Percentiles rank a stretch among this genome's conserved stretches.
phyloP scores from a whole-genome alignment of 92 coral and sea anemone species.

The Galaxea fascicularis region DNA sequence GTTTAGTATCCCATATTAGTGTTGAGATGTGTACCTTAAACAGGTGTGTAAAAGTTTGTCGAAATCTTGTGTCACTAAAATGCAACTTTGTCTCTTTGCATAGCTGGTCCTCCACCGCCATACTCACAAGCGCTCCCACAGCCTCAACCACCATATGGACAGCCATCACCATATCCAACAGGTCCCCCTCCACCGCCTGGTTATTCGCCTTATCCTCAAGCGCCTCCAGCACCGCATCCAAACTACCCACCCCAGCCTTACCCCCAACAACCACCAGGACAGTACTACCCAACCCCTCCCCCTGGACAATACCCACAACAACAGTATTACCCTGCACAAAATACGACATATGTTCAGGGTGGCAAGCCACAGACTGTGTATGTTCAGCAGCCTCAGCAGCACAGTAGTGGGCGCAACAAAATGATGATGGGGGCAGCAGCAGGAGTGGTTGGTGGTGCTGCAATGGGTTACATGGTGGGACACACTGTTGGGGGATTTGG shows the following conservation, averaged over 20 bases:
- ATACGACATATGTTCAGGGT: conserved; percentile 72
- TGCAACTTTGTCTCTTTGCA: not conserved
- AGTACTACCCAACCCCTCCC: conserved; percentile 68
- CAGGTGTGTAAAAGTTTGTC: too few species aligned
- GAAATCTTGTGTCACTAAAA: not conserved
- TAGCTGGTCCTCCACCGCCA: conserved; percentile 76
- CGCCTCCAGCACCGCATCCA: conserved; percentile 61
- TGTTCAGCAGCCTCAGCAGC: conserved; percentile 69
- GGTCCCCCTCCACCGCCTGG: conserved; percentile 67
- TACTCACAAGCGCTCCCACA: conserved; percentile 66
- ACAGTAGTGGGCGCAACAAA: conserved; percentile 50
- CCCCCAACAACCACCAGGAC: conserved; percentile 66
- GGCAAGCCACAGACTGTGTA: conserved; percentile 86
- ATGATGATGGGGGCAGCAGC: conserved; percentile 97
- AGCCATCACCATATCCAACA: conserved; percentile 53
- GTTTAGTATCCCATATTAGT: too few species aligned
- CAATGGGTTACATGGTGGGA: conserved; percentile 96
- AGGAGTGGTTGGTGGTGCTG: conserved; percentile 96
- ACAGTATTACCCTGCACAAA: conserved; percentile 69
- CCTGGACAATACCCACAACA: conserved; percentile 84
- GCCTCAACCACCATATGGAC: conserved; percentile 72
- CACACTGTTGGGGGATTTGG: conserved; percentile 92
- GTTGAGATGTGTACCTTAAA: too few species aligned
- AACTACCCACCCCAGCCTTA: conserved; percentile 64
- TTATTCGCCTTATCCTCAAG: conserved; percentile 68